phyloP scores from a whole-genome alignment of 2,113 vertebrate genomes.

The Physeter macrocephalus region DNA sequence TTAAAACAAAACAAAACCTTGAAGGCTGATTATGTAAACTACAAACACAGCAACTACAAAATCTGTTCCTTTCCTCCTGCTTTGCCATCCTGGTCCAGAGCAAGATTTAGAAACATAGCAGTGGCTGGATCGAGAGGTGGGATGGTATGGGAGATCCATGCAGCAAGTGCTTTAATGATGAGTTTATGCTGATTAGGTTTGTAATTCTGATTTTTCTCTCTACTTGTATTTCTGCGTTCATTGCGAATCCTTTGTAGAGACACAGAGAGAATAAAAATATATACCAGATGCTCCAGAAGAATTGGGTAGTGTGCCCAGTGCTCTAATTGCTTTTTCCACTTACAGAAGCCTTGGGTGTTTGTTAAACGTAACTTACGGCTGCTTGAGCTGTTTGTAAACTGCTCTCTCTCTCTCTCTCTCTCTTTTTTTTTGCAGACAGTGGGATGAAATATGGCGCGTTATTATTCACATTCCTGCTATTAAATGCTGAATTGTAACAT shows the following conservation, averaged over 20 bases:
- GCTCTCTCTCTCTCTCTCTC: not conserved
- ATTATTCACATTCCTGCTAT: conserved; percentile 79
- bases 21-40: conserved; percentile 55
- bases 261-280: conserved; percentile 47
- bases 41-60: not conserved
- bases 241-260: conserved; percentile 62
- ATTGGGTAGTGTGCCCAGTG: conserved; percentile 62
- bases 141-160: not conserved
- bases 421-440: conserved; percentile 66
- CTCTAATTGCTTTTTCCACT: conserved; percentile 76
- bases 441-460: conserved; percentile 75
- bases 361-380: conserved; percentile 74
- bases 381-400: conserved; percentile 48
- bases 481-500: conserved; percentile 81
- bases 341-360: conserved; percentile 59
- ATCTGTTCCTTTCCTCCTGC: not conserved
- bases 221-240: conserved; percentile 67
- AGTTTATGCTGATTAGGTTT: conserved; percentile 67
- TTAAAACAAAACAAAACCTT: not conserved
- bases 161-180: conserved; percentile 58
- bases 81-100: conserved; percentile 57
- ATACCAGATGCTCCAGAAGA: conserved; percentile 51
- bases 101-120: conserved; percentile 14
- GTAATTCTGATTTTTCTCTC: conserved; percentile 73
- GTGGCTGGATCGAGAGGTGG: not conserved